Conservation (phyloP, 2,888 invertebrate genomes). For the Caenorhabditis afra region DNA sequence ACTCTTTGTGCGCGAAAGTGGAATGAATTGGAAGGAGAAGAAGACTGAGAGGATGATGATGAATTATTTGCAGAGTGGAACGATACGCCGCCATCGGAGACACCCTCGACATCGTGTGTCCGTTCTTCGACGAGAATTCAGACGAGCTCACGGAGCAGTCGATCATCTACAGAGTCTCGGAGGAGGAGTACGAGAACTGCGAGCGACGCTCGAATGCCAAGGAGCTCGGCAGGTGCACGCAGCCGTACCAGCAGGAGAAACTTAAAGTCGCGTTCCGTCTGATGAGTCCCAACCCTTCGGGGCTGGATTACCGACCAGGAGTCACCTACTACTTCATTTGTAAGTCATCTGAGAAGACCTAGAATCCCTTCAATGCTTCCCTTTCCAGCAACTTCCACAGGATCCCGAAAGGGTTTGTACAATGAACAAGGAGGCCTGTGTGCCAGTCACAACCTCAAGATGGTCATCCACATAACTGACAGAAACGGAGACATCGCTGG, state of each 20-base stretch:
- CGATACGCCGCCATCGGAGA: slow-evolving; percentile 70
- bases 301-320: slow-evolving; percentile 66
- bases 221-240: slow-evolving; percentile 66
- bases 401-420: slow-evolving; percentile 61
- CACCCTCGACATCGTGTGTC: slow-evolving; percentile 70
- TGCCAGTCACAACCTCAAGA: slow-evolving; percentile 70
- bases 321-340: slow-evolving; percentile 72
- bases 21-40: slow-evolving; percentile 2
- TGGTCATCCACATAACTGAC: slow-evolving; percentile 69
- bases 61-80: slow-evolving; percentile 63
- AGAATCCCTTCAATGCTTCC: neutral
- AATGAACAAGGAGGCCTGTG: slow-evolving; percentile 69
- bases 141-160: slow-evolving; percentile 65
- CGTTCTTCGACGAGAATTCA: slow-evolving; percentile 58
- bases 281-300: slow-evolving; percentile 68
- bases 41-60: neutral
- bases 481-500: slow-evolving; percentile 63
- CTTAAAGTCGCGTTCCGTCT: slow-evolving; percentile 68
- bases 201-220: slow-evolving; percentile 60
- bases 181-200: slow-evolving; percentile 70
- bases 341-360: slow-evolving; percentile 24
- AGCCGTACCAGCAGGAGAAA: slow-evolving; percentile 63
- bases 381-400: slow-evolving; percentile 71
- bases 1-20: slow-evolving; percentile 27
- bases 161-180: slow-evolving; percentile 69